Evolutionary conservation across 30 jellyfish, hydroid and myxozoan species (phyloP).

Genomic region (Aurelia sp.): DNA sequence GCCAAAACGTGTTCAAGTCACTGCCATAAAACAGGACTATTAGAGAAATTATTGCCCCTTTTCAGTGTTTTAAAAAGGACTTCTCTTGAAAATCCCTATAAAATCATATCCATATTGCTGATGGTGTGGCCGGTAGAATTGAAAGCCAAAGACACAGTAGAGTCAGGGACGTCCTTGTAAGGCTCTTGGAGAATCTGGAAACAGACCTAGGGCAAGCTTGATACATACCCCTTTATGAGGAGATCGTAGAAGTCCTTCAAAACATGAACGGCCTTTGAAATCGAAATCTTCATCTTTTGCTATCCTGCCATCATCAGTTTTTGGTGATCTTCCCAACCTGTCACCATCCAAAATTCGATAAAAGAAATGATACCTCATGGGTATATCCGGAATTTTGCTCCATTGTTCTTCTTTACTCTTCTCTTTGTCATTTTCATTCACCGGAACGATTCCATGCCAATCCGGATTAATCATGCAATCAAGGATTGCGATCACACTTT

Average conservation of each 20-base stretch:
- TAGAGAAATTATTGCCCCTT: too few relatives aligned
- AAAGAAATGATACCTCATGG: constrained; percentile 84
- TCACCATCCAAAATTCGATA: constrained; percentile 91
- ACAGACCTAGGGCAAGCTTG: neutral
- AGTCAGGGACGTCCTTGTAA: too few relatives aligned
- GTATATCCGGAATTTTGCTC: constrained; percentile 79
- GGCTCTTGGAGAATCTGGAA: too few relatives aligned
- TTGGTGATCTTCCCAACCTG: constrained; percentile 76
- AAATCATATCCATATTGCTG: too few relatives aligned
- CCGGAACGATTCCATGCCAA: constrained; percentile 87
- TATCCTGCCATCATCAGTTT: constrained; percentile 27
- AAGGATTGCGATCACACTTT: constrained; percentile 91
- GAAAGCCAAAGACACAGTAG: too few relatives aligned
- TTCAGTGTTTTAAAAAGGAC: too few relatives aligned
- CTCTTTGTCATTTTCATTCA: constrained; percentile 59
- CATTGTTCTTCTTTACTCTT: constrained; percentile 55
- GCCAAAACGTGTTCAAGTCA: too few relatives aligned
- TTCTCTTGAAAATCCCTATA: too few relatives aligned
- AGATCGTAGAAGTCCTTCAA: constrained; percentile 58
- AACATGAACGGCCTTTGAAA: constrained; percentile 60
- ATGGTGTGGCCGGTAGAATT: too few relatives aligned
- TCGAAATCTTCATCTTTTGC: constrained; percentile 37
- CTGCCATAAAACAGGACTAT: too few relatives aligned
- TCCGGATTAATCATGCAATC: constrained; percentile 87
- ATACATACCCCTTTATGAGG: constrained; percentile 70